Conservation (phyloP, 2,888 invertebrate genomes). For the Rhagium mordax region DNA sequence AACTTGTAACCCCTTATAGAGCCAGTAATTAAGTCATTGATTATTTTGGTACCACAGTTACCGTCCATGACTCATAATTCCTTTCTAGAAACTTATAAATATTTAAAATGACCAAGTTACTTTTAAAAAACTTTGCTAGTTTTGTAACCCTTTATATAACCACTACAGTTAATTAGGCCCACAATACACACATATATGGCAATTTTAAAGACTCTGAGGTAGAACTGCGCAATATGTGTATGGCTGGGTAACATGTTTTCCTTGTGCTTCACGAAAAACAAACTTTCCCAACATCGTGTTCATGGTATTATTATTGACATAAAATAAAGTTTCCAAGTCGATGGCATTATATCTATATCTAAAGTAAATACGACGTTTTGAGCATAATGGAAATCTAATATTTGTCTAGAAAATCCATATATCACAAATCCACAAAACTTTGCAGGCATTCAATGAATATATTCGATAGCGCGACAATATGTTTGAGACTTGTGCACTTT, state of each 20-base stretch:
- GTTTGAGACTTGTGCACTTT: neutral
- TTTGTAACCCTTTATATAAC: no score
- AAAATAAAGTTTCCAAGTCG: conserved; percentile 21
- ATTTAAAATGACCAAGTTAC: no score
- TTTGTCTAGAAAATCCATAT: conserved; percentile 25
- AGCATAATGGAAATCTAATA: conserved; percentile 26
- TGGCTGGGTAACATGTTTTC: neutral
- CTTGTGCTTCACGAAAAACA: neutral
- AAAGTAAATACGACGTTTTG: conserved; percentile 9
- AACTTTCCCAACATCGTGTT: conserved; percentile 7
- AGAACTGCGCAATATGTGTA: neutral
- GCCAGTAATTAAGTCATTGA: no score
- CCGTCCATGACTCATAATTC: no score
- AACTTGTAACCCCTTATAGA: no score
- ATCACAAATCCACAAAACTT: neutral
- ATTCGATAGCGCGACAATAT: neutral
- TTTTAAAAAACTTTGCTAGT: no score
- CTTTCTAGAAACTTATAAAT: no score
- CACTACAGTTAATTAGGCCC: no score
- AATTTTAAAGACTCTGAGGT: no score
- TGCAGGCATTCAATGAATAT: neutral
- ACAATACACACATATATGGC: no score
- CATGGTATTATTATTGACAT: conserved; percentile 9
- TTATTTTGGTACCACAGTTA: no score
- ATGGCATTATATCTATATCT: conserved; percentile 6